Base-by-base conservation (phyloP, 2,888 invertebrate species). In the Caenorhabditis japonica region DNA sequence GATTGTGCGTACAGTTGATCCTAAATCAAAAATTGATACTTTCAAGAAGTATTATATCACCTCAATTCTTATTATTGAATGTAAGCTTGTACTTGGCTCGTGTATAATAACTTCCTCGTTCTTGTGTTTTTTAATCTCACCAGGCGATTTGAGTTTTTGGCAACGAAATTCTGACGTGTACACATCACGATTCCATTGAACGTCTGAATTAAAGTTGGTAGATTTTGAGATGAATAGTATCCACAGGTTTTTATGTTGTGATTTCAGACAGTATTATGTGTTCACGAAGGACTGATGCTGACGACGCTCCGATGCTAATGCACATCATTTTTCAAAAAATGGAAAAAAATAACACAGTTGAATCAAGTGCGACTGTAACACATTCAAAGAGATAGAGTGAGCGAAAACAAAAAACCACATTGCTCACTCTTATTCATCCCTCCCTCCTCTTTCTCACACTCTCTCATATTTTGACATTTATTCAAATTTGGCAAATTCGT, bases 161-260 rank as follows among this genome's bases (percentile, higher is more conserved):
- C 17, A 38, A 12, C 59, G 58, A 2, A 59, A 10, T 3, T 68
- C 68, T 4, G 34, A 33, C 4, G 58, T 36, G 39, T 71, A 69
- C 30, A 66, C 46, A 44, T 76, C 76, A 17, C 76, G 70, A 52
- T 76, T 76, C 70, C 64, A 71, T 53, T 76, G 76, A 12, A 76
- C 76, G 55, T 76, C 76, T 76, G 47, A 13, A 64, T 44, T 15
- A 44, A 59, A 17, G 25, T 13, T 51, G 19, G 23, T 12, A 23
- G 30, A 44, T 12, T 21, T 33, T 19, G 13, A 15, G 33, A 0
- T 38, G 33, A 46, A 33, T 33, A 34, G 36, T 38, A 23, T 4
- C 12, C 25, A 7, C 15, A 30, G 55, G 27, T 43, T 33, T 13
- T 33, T 17, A 23, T 15, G n/a, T 1, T 7, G 21, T 33, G 17